Conservation (phyloP, 2,888 invertebrate species). For the Cephus runcator region DNA sequence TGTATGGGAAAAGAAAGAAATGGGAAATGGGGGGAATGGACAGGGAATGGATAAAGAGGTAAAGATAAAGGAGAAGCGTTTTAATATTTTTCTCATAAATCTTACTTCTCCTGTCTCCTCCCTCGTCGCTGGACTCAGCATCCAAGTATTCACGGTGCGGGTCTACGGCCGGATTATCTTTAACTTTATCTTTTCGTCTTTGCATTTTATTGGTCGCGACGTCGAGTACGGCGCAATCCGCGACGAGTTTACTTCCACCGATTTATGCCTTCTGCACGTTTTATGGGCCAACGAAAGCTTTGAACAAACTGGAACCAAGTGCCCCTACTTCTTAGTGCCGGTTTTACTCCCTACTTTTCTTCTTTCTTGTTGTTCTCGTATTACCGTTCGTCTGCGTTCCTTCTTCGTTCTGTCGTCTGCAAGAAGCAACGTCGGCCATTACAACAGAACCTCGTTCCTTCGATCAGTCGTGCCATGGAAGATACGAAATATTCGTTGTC, state of each 20-base stretch:
- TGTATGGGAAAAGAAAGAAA: background rate
- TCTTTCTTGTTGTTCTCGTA: background rate
- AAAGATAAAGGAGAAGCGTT: conserved; percentile 22
- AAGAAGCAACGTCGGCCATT: background rate
- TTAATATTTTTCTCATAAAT: conserved; percentile 56
- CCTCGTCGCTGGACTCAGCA: conserved; percentile 56
- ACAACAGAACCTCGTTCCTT: background rate
- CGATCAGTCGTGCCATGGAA: background rate
- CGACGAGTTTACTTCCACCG: background rate
- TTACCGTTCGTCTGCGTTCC: too few species aligned
- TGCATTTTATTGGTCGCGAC: conserved; percentile 49
- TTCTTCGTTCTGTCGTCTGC: background rate
- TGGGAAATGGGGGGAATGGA: background rate
- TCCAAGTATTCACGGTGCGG: conserved; percentile 59
- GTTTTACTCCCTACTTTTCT: background rate
- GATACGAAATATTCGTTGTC: background rate
- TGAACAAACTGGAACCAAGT: background rate
- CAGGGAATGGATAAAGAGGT: conserved; percentile 7
- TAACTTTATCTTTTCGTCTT: conserved; percentile 50
- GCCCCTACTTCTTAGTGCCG: background rate
- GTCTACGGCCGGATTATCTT: conserved; percentile 49
- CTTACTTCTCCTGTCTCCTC: conserved; percentile 37
- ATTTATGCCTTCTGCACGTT: background rate
- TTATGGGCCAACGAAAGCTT: background rate
- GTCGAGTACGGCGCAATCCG: background rate